A percentile compares a stretch with the other conserved stretches of the same genome.
Conservation (phyloP, 1,140 invertebrate genomes). For the Asbolus verrucosus region DNA sequence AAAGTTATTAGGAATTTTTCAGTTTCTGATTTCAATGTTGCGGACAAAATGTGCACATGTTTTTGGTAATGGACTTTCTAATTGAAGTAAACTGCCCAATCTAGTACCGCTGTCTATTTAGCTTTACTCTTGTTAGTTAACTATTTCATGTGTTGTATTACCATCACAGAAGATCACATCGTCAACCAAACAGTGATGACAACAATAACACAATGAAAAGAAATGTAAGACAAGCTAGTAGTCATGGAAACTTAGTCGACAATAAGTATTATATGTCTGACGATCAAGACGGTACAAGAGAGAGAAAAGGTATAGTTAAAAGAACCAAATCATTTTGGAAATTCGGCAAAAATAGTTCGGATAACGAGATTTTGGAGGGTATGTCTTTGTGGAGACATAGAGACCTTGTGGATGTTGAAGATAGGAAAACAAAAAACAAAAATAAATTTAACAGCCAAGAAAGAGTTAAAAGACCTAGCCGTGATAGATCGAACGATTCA, state of each 20-base stretch:
- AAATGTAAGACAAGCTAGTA: slow-evolving; percentile 63
- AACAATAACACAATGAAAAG: slow-evolving; percentile 71
- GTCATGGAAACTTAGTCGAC: slow-evolving; percentile 67
- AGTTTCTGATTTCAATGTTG: slow-evolving; percentile 3
- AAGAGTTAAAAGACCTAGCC: slow-evolving; percentile 47
- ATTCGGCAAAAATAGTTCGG: slow-evolving; percentile 77
- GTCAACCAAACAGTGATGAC: slow-evolving; percentile 66
- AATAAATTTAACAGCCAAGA: slow-evolving; percentile 52
- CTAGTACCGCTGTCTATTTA: slow-evolving; percentile 39
- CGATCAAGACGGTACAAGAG: slow-evolving; percentile 67
- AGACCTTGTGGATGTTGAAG: slow-evolving; percentile 79
- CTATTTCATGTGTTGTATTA: slow-evolving; percentile 24
- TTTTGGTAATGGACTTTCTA: slow-evolving; percentile 15
- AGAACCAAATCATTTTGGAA: slow-evolving; percentile 88
- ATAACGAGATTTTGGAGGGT: slow-evolving; percentile 80
- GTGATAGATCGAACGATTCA: slow-evolving; percentile 63
- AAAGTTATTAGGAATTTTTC: too few relatives aligned
- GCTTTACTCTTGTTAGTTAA: neutral
- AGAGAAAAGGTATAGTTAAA: slow-evolving; percentile 74
- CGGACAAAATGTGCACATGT: neutral
- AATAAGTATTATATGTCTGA: slow-evolving; percentile 67
- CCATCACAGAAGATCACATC: slow-evolving; percentile 8
- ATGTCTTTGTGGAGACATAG: slow-evolving; percentile 88
- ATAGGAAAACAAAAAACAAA: slow-evolving; percentile 65
- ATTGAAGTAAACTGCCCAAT: slow-evolving; percentile 49